These are phyloP conservation scores for Leptinotarsa undecemlineata DNA, from an alignment of 1,140 invertebrate species.

Conservation along the genomic window DNA sequence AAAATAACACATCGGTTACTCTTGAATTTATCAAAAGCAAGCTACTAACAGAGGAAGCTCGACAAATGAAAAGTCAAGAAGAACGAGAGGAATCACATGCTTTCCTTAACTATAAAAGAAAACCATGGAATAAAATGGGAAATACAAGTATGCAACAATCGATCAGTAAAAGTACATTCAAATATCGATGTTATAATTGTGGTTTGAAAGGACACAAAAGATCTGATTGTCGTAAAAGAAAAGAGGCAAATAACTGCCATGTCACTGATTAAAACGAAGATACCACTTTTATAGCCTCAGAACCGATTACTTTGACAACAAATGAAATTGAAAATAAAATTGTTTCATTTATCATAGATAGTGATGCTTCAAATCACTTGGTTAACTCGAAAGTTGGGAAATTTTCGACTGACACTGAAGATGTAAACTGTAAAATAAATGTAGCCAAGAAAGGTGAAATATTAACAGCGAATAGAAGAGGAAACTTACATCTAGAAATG, in stretches of 20 bases:
- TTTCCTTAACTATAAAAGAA: background rate
- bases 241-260: no score
- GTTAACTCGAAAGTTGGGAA: background rate
- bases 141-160: background rate
- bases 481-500: background rate
- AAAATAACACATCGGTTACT: background rate
- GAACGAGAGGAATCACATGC: background rate
- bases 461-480: background rate
- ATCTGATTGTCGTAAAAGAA: background rate
- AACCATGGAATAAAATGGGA: background rate
- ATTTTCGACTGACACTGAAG: slow-evolving; percentile 1
- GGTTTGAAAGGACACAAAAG: slow-evolving; percentile 6
- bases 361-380: slow-evolving; percentile 3
- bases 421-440: background rate
- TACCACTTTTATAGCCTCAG: background rate
- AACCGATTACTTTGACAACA: background rate
- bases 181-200: slow-evolving; percentile 2
- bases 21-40: slow-evolving; percentile 22
- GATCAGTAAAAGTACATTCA: background rate
- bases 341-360: background rate
- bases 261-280: background rate
- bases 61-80: background rate
- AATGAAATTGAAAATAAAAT: background rate
- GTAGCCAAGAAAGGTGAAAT: background rate
- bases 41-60: background rate